These are phyloP conservation scores for Pteria penguin DNA, from an alignment of 2,888 invertebrate genomes.

Conservation along the genomic window DNA sequence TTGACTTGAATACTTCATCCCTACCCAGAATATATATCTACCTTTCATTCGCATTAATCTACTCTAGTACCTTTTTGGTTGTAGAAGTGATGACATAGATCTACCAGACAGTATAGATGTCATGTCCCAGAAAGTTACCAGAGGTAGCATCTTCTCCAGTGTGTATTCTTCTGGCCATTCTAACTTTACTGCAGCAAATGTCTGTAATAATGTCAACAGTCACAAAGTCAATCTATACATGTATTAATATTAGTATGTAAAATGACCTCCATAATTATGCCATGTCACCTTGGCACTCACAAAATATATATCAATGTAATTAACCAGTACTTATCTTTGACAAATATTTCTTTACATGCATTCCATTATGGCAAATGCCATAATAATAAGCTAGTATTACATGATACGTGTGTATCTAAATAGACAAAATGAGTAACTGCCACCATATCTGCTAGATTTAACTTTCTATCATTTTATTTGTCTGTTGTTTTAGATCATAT, in stretches of 20 bases:
- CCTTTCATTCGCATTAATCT: background rate
- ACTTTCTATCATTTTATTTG: too few species aligned
- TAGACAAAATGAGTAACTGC: too few species aligned
- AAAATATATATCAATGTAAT: background rate
- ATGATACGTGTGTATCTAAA: too few species aligned
- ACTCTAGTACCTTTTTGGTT: constrained; percentile 63
- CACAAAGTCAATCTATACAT: background rate
- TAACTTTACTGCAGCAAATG: constrained; percentile 64
- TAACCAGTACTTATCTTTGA: too few species aligned
- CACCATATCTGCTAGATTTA: too few species aligned
- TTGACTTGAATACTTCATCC: background rate
- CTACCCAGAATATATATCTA: background rate
- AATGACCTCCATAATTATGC: background rate
- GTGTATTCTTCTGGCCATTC: constrained; percentile 77
- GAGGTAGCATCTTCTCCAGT: constrained; percentile 73
- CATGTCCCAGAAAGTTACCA: constrained; percentile 75
- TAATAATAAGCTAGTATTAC: too few species aligned
- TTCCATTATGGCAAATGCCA: too few species aligned
- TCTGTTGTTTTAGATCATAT: too few species aligned
- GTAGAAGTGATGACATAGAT: constrained; percentile 46
- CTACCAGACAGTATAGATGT: constrained; percentile 38
- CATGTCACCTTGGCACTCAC: background rate
- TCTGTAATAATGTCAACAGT: constrained; percentile 64
- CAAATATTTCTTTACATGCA: too few species aligned
- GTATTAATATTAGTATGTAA: background rate